Base-by-base conservation (phyloP, 2,888 invertebrate species). In the Sphaeridia pumilis region DNA sequence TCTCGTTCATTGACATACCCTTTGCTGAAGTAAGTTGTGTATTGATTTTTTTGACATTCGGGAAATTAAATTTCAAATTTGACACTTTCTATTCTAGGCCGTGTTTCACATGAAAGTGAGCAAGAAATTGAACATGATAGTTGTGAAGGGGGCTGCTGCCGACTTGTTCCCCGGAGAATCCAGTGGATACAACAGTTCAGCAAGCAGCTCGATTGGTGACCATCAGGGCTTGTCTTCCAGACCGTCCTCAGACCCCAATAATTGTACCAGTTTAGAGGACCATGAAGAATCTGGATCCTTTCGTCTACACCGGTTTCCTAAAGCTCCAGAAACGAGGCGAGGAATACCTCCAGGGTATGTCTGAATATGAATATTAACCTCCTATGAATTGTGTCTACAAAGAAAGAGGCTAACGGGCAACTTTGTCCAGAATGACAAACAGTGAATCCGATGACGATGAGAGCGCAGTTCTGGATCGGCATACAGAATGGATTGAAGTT, bases 91-190 rank as follows among this genome's bases (percentile, higher is more conserved):
- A 36, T 22, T 55, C 5, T 70, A 83, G 83, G 87, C 87, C 49
- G 83, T 87, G 61, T 78, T 82, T 56, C 78, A 84, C 27, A 81
- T 89, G 78, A 87, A 87, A 70, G 79, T 80, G 43, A 78, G 80
- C 52, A 80, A 82, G 43, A 81, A 84, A 31, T 74, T 89, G 52
- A 84, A 86, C 66, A 75, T 89, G 66, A 71, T 82, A 21, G 78
- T 89, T 26, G 77, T 84, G 44, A 85, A 86, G 67, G 82, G 82
- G 4, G 84, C 83, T 0, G 87, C 87, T 42, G 76, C 81, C 7
- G 85, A 86, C 69, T 73, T 86, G 36, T 84, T 85, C 66, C 84
- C 85, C 0, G 84, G 84, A 7, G 85, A 85, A 71, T 84, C 84
- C 45, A 84, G 84, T 52, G 86, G 86, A 5, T 86, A 86, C 72